Evolutionary conservation across 92 coral and sea anemone species (phyloP).

Genomic region (Umimayanthus chanpuru): DNA sequence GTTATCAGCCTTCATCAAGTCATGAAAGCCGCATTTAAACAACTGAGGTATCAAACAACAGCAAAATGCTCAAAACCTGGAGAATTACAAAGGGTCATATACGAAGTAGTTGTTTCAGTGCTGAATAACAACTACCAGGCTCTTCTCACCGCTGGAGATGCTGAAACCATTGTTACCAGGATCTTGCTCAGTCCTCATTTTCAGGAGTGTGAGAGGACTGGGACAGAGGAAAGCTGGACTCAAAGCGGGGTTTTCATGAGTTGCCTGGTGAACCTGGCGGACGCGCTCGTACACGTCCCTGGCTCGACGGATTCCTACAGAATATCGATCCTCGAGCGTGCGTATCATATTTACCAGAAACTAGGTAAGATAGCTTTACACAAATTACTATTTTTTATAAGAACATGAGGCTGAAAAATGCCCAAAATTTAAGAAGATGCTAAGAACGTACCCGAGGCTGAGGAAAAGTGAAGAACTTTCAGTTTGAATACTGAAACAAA

Average conservation of each 20-base stretch:
- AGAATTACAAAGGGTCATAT: constrained; percentile 1
- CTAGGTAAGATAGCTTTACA: constrained; percentile 36
- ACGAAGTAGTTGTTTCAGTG: neutral
- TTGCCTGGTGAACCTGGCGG: constrained; percentile 70
- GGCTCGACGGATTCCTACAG: constrained; percentile 83
- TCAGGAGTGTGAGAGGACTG: constrained; percentile 59
- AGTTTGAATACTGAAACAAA: no score
- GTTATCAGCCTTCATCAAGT: constrained; percentile 83
- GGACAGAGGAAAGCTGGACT: constrained; percentile 36
- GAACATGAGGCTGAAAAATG: no score
- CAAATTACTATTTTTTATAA: no score
- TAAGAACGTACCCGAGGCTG: no score
- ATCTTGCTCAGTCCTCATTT: constrained; percentile 85
- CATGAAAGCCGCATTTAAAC: constrained; percentile 76
- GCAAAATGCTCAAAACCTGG: neutral
- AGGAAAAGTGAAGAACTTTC: no score
- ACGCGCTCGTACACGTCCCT: constrained; percentile 81
- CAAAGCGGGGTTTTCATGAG: constrained; percentile 54
- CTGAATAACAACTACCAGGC: neutral
- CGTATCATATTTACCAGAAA: constrained; percentile 57
- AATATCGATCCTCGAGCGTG: constrained; percentile 72
- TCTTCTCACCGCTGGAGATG: constrained; percentile 36
- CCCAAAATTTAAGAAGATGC: no score
- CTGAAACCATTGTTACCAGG: constrained; percentile 64
- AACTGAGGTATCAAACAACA: constrained; percentile 53